Evolutionary conservation across 2,888 invertebrate genomes (phyloP), one percentile per base, ranked within the genome.

Genomic region (Melangyna quadrimaculata): DNA sequence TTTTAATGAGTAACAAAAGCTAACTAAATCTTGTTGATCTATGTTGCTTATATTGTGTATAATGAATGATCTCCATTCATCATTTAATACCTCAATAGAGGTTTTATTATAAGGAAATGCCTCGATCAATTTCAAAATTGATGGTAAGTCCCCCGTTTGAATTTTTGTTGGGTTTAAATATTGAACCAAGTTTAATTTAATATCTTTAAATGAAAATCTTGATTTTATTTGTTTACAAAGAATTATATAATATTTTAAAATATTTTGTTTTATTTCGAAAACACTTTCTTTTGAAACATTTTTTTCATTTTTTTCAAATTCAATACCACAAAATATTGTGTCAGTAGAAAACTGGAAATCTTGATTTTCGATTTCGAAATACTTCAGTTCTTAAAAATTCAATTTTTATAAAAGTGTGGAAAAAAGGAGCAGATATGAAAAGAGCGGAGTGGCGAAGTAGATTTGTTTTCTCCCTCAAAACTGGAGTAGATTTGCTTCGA

Each of bases 281-380:
- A 65, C 8, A 55, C 9, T 53, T 63, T 65, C 55, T 37, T 51
- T 27, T 55, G 61, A 45, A 19, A 78, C 9, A 40, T 65, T 63
- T 12, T 19, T 53, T 71, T 78, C 14, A 59, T 40, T 12, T 24
- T 19, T 71, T 45, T 78, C 71, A 51, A 78, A 78, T 51, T 63
- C 71, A 2, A 72, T 67, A 8, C 78, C 78, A 61, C 78, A 78
- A 78, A 48, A 78, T 22, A 78, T 78, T 27, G n/a, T 12, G n/a
- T 24, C 19, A 51, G 27, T 29, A 17, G n/a, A 10, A 59, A 71
- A 8, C 17, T 78, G 78, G 35, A 45, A 61, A 12, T 78, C 48
- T 32, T 12, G n/a, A 27, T 67, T 77, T 32, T 67, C 67, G 43
- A 57, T 59, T 43, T 78, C 37, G n/a, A n/a, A n/a, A n/a, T 12